phyloP scores from a whole-genome alignment of 2,113 vertebrate species.

The Carettochelys insculpta region DNA sequence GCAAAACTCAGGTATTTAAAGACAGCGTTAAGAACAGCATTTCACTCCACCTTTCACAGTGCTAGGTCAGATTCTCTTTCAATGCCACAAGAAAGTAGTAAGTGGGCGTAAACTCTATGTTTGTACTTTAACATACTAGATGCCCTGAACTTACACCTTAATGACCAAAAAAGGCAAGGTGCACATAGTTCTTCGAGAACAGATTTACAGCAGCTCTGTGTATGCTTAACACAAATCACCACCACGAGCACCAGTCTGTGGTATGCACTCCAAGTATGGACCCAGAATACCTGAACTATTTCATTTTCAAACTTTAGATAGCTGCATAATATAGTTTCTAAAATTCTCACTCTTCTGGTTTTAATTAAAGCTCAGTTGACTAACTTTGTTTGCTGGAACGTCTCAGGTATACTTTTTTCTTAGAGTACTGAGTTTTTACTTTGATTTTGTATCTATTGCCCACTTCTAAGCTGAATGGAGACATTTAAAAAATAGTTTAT shows the following conservation, averaged over 20 bases:
- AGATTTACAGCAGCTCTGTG: neutral
- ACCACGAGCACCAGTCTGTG: neutral
- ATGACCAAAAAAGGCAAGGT: accelerated
- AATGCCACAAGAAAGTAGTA: neutral
- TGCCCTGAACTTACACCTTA: neutral
- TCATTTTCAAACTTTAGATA: neutral
- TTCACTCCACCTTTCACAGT: neutral
- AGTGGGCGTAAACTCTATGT: accelerated
- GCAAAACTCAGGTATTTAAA: neutral
- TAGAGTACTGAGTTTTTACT: neutral
- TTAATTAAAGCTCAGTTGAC: neutral
- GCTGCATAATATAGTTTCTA: too few relatives aligned
- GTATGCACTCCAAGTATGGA: neutral
- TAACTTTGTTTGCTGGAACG: too few relatives aligned
- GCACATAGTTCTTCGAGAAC: neutral
- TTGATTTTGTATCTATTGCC: neutral
- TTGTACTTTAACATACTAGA: neutral
- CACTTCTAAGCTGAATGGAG: neutral
- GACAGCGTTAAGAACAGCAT: neutral
- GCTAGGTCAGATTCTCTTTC: neutral
- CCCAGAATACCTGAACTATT: neutral
- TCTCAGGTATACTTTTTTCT: neutral
- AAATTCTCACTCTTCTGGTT: neutral
- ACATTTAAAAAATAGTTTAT: neutral
- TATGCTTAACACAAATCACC: neutral